Conservation (phyloP, 1,140 invertebrate genomes). For the Pogonomyrmex californicus region DNA sequence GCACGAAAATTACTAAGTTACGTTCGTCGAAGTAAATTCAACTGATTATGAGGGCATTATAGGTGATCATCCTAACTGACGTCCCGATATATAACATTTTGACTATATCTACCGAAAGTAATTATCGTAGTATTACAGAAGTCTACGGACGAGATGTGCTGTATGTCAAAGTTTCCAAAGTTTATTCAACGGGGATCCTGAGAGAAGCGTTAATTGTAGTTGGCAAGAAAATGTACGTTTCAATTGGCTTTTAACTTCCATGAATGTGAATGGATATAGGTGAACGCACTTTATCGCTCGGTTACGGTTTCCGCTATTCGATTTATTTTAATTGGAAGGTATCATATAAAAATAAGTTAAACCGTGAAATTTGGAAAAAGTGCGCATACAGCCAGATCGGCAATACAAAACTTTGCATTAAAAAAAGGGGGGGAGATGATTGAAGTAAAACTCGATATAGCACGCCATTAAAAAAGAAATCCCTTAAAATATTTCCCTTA, state of each 20-base stretch:
- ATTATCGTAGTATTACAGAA: slow-evolving; percentile 61
- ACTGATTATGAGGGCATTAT: slow-evolving; percentile 57
- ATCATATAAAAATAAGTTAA: slow-evolving; percentile 23
- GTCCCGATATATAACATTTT: slow-evolving; percentile 46
- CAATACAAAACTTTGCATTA: background rate
- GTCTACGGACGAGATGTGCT: slow-evolving; percentile 43
- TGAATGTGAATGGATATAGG: background rate
- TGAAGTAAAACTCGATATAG: slow-evolving; percentile 7
- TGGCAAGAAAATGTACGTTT: slow-evolving; percentile 52
- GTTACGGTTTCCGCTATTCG: background rate
- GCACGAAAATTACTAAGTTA: slow-evolving; percentile 55
- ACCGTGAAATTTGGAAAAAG: slow-evolving; percentile 27
- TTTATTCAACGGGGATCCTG: slow-evolving; percentile 44
- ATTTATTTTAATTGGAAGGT: slow-evolving; percentile 18
- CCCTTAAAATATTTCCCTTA: slow-evolving; percentile 31
- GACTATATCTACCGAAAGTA: slow-evolving; percentile 57
- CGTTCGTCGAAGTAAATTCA: slow-evolving; percentile 53
- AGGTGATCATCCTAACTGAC: slow-evolving; percentile 53
- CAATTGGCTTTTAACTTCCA: slow-evolving; percentile 59
- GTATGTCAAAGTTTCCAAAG: slow-evolving; percentile 59
- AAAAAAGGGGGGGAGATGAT: background rate
- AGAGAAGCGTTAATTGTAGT: slow-evolving; percentile 60
- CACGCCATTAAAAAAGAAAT: background rate
- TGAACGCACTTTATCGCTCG: slow-evolving; percentile 2
- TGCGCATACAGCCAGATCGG: background rate